Percentiles rank a stretch among this genome's conserved stretches.
Evolutionary conservation across 2,113 vertebrate species (phyloP).

Genomic region (Alouatta palliata): DNA sequence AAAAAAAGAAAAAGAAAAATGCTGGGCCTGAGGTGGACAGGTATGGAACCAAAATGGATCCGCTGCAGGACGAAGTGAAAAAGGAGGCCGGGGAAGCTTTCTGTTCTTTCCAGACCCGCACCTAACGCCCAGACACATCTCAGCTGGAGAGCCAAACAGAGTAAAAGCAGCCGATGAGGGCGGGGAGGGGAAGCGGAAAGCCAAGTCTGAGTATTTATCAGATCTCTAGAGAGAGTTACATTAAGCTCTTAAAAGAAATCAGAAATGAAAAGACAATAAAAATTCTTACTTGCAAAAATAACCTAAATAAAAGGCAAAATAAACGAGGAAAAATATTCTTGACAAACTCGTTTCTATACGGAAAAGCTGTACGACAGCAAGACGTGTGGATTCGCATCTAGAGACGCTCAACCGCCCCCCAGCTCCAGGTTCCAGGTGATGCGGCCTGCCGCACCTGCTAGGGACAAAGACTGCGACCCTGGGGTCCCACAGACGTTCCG

Average conservation of each 20-base stretch:
- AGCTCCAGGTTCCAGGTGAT: neutral
- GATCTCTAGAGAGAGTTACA: neutral
- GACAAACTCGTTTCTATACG: neutral
- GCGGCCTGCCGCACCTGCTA: accelerated
- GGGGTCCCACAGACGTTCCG: neutral
- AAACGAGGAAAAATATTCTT: neutral
- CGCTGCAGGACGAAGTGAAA: too few species aligned
- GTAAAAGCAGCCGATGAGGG: neutral
- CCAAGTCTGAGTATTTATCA: neutral
- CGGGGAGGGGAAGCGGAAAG: too few species aligned
- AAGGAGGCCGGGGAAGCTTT: neutral
- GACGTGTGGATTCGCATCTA: neutral
- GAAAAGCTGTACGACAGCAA: neutral
- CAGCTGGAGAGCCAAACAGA: neutral
- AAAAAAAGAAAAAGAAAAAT: neutral
- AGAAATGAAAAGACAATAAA: neutral
- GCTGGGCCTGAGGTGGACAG: neutral
- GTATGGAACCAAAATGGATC: too few species aligned
- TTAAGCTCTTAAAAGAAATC: neutral
- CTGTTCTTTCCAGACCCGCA: neutral
- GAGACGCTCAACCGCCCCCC: neutral
- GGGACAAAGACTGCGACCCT: too few species aligned
- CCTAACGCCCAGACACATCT: neutral
- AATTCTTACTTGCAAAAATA: neutral
- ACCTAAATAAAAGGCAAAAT: neutral